These are phyloP conservation scores for Lottia scabra DNA, from an alignment of 2,888 invertebrate species.

Conservation along the genomic window DNA sequence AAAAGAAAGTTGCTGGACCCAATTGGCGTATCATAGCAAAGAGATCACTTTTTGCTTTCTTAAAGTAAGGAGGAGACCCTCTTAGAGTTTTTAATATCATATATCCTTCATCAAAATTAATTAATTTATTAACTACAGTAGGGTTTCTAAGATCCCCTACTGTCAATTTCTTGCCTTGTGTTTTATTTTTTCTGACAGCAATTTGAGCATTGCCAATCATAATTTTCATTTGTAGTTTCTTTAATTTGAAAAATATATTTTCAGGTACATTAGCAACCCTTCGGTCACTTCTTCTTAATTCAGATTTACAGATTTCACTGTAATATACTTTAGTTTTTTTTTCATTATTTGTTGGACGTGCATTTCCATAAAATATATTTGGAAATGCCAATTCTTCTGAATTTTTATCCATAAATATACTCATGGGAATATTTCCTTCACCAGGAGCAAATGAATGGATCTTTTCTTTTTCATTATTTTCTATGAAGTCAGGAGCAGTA, in stretches of 20 bases:
- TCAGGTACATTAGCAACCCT: not conserved
- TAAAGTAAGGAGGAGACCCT: constrained; percentile 10
- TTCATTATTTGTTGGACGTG: not conserved
- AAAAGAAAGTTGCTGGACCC: constrained; percentile 33
- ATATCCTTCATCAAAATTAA: constrained; percentile 17
- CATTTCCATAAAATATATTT: constrained; percentile 1
- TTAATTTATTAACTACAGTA: not conserved
- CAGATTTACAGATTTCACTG: not conserved
- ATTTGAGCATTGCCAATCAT: not conserved
- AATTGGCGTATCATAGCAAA: constrained; percentile 39
- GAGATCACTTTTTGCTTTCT: constrained; percentile 21
- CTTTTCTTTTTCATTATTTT: too few species aligned
- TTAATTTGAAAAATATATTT: not conserved
- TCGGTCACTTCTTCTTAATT: not conserved
- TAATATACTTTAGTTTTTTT: not conserved
- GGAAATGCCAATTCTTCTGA: not conserved
- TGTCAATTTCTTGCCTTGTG: not conserved
- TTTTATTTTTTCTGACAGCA: not conserved
- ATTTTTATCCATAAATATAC: not conserved
- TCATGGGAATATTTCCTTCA: not conserved
- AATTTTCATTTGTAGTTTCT: not conserved
- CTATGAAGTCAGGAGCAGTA: not conserved
- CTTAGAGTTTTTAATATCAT: constrained; percentile 22
- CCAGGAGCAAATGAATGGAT: too few species aligned
- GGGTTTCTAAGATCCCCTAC: not conserved